These are phyloP conservation scores for Epizoanthus stellaris DNA, from an alignment of 92 coral and sea anemone species.

Conservation along the genomic window DNA sequence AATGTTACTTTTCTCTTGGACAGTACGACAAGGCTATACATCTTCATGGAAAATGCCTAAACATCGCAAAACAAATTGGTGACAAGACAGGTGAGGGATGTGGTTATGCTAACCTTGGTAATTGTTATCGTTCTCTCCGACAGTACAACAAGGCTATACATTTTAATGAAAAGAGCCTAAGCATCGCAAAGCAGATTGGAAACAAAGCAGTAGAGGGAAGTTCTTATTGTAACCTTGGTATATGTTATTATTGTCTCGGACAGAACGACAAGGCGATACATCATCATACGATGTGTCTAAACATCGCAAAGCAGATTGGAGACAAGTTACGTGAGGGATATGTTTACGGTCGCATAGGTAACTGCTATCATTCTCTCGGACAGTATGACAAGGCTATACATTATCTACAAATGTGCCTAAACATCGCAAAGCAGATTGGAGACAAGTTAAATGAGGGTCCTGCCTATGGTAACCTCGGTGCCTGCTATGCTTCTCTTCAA, in stretches of 20 bases:
- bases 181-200: too few relatives aligned
- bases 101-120: too few relatives aligned
- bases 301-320: background rate
- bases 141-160: too few relatives aligned
- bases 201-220: background rate
- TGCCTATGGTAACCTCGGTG: background rate
- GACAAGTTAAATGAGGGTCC: background rate
- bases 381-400: background rate
- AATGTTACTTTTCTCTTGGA: too few relatives aligned
- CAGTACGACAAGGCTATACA: too few relatives aligned
- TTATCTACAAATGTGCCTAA: background rate
- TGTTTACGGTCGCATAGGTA: background rate
- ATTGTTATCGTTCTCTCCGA: too few relatives aligned
- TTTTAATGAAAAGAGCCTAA: too few relatives aligned
- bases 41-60: too few relatives aligned
- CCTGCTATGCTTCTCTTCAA: background rate
- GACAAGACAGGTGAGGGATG: too few relatives aligned
- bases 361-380: background rate
- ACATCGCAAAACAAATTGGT: too few relatives aligned
- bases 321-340: background rate
- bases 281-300: background rate
- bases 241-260: background rate
- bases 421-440: background rate
- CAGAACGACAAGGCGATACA: background rate
- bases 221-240: background rate